Conservation (phyloP, 1,140 invertebrate genomes). For the Calosoma granatense region DNA sequence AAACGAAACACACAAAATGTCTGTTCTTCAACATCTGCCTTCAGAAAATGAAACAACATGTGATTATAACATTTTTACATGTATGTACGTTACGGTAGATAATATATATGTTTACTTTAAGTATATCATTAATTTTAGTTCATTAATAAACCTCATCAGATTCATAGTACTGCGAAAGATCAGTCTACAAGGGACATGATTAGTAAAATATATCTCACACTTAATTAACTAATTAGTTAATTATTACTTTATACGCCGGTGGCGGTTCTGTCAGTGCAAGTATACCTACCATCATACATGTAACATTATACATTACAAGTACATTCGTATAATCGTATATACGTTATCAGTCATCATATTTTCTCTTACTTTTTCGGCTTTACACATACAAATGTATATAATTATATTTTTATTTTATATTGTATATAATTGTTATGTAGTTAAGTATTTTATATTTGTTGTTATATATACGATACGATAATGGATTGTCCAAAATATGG, state of each 20-base stretch:
- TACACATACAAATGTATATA: not conserved
- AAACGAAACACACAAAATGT: no score
- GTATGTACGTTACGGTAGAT: not conserved
- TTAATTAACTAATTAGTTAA: not conserved
- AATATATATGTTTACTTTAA: not conserved
- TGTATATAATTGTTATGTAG: no score
- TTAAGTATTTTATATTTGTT: no score
- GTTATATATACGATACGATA: no score
- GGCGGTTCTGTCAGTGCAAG: no score
- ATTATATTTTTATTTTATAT: no score
- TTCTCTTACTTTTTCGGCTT: not conserved
- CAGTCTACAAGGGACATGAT: not conserved
- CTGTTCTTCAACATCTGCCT: no score
- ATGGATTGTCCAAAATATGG: no score
- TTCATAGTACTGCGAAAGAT: not conserved
- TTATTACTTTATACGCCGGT: no score
- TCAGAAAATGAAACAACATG: not conserved
- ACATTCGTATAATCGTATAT: not conserved
- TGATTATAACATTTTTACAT: not conserved
- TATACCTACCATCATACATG: not conserved
- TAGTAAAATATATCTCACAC: not conserved
- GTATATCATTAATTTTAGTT: not conserved
- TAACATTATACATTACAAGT: not conserved
- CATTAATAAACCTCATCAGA: not conserved
- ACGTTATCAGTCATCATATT: not conserved